Percentiles rank a stretch among this genome's conserved stretches.
Evolutionary conservation across 1,140 invertebrate species (phyloP).

Genomic region (Stegodyphus dumicola): DNA sequence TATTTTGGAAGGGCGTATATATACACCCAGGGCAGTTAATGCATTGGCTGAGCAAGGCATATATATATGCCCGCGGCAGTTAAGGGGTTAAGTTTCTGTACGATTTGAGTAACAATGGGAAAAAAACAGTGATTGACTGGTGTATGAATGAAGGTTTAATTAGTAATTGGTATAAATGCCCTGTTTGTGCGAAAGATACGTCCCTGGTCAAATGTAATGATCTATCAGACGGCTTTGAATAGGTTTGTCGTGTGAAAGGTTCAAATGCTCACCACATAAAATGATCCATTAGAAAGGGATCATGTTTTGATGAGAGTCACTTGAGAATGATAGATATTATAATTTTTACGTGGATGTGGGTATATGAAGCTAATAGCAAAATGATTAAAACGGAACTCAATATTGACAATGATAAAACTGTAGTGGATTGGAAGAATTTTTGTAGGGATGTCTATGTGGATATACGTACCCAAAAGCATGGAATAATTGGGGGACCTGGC

Average conservation of each 20-base stretch:
- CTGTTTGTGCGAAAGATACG: constrained; percentile 7
- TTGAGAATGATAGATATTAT: constrained; percentile 8
- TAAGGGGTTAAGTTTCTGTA: no score
- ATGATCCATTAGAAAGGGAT: constrained; percentile 19
- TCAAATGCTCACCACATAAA: constrained; percentile 8
- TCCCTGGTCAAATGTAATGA: neutral
- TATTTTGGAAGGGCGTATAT: no score
- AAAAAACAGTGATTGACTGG: constrained; percentile 12
- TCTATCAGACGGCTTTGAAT: neutral
- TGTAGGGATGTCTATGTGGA: constrained; percentile 18
- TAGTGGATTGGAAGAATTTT: constrained; percentile 7
- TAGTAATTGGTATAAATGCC: no score
- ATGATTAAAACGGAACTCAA: constrained; percentile 21
- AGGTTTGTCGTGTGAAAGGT: constrained; percentile 1
- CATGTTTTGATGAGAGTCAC: constrained; percentile 28
- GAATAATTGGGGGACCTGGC: no score
- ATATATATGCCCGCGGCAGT: no score
- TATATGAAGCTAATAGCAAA: constrained; percentile 15
- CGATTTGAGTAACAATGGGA: neutral
- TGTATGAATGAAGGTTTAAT: constrained; percentile 12
- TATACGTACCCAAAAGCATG: constrained; percentile 11
- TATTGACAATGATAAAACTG: constrained; percentile 19
- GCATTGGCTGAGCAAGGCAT: no score
- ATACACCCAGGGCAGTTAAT: no score
- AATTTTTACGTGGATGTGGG: constrained; percentile 10